These are phyloP conservation scores for Anorthoa munda DNA, from an alignment of 2,888 invertebrate genomes.

Conservation along the genomic window DNA sequence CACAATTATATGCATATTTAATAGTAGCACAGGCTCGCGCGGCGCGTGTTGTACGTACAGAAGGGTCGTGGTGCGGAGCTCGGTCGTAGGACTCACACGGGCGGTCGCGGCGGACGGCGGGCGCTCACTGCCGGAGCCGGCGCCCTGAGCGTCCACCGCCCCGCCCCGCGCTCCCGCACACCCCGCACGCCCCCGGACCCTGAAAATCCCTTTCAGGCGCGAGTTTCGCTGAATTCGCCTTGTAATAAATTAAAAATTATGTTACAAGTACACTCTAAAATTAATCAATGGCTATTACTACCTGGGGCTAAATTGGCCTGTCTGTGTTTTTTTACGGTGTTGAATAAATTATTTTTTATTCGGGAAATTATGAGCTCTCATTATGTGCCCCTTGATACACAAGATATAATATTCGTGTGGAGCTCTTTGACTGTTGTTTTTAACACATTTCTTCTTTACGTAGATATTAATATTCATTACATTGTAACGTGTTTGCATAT, in stretches of 20 bases:
- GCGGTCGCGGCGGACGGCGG: conserved; percentile 69
- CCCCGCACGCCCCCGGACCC: conserved; percentile 64
- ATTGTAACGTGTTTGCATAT: not conserved
- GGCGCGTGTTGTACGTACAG: conserved; percentile 68
- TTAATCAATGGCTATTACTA: conserved; percentile 70
- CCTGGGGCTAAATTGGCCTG: conserved; percentile 58
- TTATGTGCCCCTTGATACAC: conserved; percentile 29
- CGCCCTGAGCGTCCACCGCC: conserved; percentile 70
- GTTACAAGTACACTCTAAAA: conserved; percentile 69
- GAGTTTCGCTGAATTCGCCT: conserved; percentile 69
- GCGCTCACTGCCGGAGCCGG: conserved; percentile 83
- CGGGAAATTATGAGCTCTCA: conserved; percentile 25
- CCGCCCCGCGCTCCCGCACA: conserved; percentile 55
- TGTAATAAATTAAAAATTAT: conserved; percentile 73
- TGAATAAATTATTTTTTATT: conserved; percentile 33
- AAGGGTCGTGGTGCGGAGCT: conserved; percentile 50
- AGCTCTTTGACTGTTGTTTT: conserved; percentile 2
- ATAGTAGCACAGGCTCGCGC: conserved; percentile 73
- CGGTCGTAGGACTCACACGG: conserved; percentile 60
- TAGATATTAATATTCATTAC: not conserved
- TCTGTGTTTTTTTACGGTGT: conserved; percentile 43
- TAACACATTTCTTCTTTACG: not conserved
- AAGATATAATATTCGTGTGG: conserved; percentile 19
- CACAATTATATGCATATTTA: conserved; percentile 67
- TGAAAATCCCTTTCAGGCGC: conserved; percentile 77